Evolutionary conservation across 2,888 invertebrate genomes (phyloP), one percentile per base, ranked within the genome.

Genomic region (Microchrysa polita): DNA sequence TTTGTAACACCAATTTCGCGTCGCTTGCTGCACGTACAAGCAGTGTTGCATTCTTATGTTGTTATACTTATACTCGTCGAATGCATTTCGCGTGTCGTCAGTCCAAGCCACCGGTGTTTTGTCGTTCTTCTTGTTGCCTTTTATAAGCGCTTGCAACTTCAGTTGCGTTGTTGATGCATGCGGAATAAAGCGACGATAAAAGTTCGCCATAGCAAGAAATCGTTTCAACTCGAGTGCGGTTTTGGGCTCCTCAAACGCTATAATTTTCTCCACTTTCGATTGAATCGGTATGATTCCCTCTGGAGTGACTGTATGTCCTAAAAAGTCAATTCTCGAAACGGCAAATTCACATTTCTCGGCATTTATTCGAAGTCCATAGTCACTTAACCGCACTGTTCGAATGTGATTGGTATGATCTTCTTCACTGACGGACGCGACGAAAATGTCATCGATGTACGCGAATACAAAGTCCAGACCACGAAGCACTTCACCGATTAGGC

Each of bases 401-500:
- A 79, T 16, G 59, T 79, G 78, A 9, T 22, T n/a, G 59, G 23
- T 48, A 60, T 79, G 79, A 27, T 78, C 53, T 27, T 76, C 73
- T 34, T 74, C 61, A 18, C 74, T 40, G 5, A 12, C 4, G 14
- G 78, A 77, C 5, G 79, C 78, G 2, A 80, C 69, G 9, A 79
- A 74, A 20, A 80, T 76, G 73, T 80, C 80, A 67, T 80, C 80
- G 1, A 80, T 59, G 61, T 80, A 79, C 2, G 65, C 59, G 60
- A 75, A 78, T 12, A 42, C 63, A 74, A 53, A 40, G 16, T 77
- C 79, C 4, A 78, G 52, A 7, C 73, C 78, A 27, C 75, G 34
- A 9, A 78, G 34, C 0, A 80, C 76, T 1, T 77, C 75, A 60
- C 82, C 77, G 57, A 82, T 79, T 67, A 80, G 80, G 0, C 81